Percentiles rank a stretch among this genome's conserved stretches.
Evolutionary conservation across 2,113 vertebrate species (phyloP).

Genomic region (Manacus vitellinus): DNA sequence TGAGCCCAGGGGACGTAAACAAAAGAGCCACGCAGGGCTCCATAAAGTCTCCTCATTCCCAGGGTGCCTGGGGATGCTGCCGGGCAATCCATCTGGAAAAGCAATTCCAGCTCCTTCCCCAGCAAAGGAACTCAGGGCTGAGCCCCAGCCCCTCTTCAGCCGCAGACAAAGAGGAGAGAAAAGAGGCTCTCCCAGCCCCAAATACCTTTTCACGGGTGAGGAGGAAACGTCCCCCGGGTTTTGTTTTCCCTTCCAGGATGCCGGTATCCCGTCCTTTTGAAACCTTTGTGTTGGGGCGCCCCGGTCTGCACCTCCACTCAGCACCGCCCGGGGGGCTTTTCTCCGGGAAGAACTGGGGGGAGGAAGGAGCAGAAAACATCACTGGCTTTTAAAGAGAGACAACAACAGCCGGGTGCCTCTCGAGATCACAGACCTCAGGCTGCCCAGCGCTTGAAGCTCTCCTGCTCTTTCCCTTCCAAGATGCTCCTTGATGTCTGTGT

Average conservation of each 20-base stretch:
- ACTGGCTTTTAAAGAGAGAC: neutral
- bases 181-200: neutral
- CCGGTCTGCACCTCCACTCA: neutral
- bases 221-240: neutral
- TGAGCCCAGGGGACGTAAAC: neutral
- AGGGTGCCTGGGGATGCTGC: neutral
- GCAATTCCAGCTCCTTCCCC: neutral
- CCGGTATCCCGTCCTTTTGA: neutral
- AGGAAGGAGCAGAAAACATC: neutral
- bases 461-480: neutral
- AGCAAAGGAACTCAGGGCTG: neutral
- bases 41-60: neutral
- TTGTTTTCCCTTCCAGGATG: neutral
- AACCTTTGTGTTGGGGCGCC: neutral
- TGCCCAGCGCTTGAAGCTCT: neutral
- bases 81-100: conserved; percentile 6
- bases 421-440: neutral
- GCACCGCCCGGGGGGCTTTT: neutral
- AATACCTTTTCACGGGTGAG: neutral
- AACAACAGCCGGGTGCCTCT: neutral
- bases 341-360: neutral
- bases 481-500: neutral
- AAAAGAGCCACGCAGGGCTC: neutral
- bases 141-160: neutral
- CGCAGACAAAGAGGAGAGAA: neutral